Evolutionary conservation across 2,888 invertebrate species (phyloP).

Genomic region (Lumbricus terrestris): DNA sequence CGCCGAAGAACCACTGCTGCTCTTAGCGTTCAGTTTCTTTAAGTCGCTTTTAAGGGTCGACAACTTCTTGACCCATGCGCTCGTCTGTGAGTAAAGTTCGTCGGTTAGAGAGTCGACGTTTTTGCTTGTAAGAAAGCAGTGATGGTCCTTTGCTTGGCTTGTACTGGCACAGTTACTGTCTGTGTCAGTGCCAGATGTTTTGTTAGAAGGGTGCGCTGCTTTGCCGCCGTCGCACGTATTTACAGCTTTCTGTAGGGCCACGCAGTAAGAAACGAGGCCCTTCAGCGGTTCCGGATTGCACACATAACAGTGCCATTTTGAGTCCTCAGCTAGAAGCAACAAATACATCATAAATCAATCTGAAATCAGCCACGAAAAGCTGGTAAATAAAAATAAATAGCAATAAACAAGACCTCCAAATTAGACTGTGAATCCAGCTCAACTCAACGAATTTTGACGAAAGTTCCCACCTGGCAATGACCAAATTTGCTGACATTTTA

Average conservation of each 20-base stretch:
- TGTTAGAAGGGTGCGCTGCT: background rate
- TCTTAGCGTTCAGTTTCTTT: background rate
- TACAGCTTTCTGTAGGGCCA: constrained; percentile 20
- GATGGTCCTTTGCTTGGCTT: background rate
- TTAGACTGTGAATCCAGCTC: background rate
- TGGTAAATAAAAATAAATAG: background rate
- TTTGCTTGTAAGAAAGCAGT: background rate
- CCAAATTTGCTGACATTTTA: no score
- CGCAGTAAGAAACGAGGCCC: constrained; percentile 56
- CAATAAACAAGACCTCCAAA: background rate
- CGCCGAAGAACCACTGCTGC: background rate
- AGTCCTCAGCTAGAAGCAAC: constrained; percentile 40
- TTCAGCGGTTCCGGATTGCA: constrained; percentile 61
- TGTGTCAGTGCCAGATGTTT: background rate
- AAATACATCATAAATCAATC: background rate
- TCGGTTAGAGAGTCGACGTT: background rate
- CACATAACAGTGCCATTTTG: constrained; percentile 62
- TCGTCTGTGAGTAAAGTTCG: background rate
- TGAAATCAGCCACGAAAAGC: background rate
- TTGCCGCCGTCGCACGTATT: background rate
- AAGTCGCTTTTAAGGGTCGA: background rate
- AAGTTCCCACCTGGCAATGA: no score
- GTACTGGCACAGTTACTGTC: background rate
- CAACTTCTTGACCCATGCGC: background rate
- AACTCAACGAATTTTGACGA: no score